Base-by-base conservation (phyloP, 1,140 invertebrate genomes). In the Ptiloglossa arizonensis region DNA sequence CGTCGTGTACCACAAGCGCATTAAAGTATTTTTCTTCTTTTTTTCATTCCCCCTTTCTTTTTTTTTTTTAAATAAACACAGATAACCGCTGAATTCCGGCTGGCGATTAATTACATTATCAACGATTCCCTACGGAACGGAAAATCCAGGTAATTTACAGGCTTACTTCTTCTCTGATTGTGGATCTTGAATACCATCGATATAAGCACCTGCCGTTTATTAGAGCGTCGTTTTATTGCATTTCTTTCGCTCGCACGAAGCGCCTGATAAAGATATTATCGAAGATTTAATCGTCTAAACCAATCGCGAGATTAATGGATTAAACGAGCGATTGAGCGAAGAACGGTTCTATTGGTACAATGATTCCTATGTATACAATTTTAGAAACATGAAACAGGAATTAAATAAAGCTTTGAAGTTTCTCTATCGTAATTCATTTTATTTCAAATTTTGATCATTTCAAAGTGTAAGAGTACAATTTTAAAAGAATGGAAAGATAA, bases 51-150 rank as follows among this genome's bases (percentile, higher is more conserved):
- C 22, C 22, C 44, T 13, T 27, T 32, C 15, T 29, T 17, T 60
- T 32, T 17, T 24, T 29, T 35, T 48, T 35, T 8, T 22, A 44
- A 46, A 24, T 22, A 35, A 27, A 50, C 62, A 11, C 5, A 29
- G 73, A 78, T 77, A 69, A 46, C 38, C 64, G 46, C 24, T 57
- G 62, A 57, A 68, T 56, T n/a, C 59, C 27, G 27, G 17, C 22
- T 44, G 19, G 5, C 72, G 63, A 81, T 85, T 81, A 77, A 80
- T 83, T 80, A 50, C 32, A 44, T 77, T 68, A 79, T 83, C 81
- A 46, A 68, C 22, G 72, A 67, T 73, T 68, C 71, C 44, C 29
- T 17, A 35, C 46, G 44, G 46, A 63, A 80, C 27, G 64, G 48
- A 70, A 71, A 69, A 67, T 72, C 9, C 48, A 70, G 69, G 66